Base-by-base conservation (phyloP, 2,888 invertebrate species). In the Drosophila barbarae region DNA sequence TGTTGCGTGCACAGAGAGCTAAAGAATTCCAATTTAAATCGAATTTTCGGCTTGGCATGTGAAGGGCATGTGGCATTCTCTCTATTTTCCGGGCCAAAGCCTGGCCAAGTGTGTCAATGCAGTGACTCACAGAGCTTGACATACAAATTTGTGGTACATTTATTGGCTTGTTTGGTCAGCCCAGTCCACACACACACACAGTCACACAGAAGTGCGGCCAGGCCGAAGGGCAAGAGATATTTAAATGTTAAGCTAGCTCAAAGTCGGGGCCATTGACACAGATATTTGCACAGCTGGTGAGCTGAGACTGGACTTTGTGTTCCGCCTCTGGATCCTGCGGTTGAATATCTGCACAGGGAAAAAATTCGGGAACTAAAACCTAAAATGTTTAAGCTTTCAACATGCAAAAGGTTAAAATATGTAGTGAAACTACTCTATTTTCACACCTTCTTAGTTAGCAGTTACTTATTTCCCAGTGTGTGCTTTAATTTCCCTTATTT, bases 111-210 rank as follows among this genome's bases (percentile, higher is more conserved):
- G 74, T 80, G 79, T 74, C 82, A 71, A 76, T 79, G 69, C 74
- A 71, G 68, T 82, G 46, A 56, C 78, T 77, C 73, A 69, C 69
- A 64, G 73, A 76, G 73, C 60, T 81, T 81, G 84, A 64, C 84
- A 82, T 80, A 80, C 85, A 84, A 63, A 82, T 84, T 80, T 81
- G 85, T 73, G 84, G 84, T 75, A 73, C 80, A 81, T 83, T 81
- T 85, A 81, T 85, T 84, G 80, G 84, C 85, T 79, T 83, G 84
- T 84, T 76, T 75, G 85, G 72, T 71, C 85, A 79, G 63, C 49
- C 50, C 50, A 53, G 30, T 32, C 46, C 46, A 39, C 18, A 67
- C 44, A 58, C 53, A 41, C 39, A 51, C 7, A 42, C 8, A 18
- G 18, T 18, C 18, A 46, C 35, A 46, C 41, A 30, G 15, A 35